Percentiles rank a stretch among this genome's conserved stretches.
phyloP scores from a whole-genome alignment of 2,797 vertebrate genomes.

The Leptatherina wallacei region DNA sequence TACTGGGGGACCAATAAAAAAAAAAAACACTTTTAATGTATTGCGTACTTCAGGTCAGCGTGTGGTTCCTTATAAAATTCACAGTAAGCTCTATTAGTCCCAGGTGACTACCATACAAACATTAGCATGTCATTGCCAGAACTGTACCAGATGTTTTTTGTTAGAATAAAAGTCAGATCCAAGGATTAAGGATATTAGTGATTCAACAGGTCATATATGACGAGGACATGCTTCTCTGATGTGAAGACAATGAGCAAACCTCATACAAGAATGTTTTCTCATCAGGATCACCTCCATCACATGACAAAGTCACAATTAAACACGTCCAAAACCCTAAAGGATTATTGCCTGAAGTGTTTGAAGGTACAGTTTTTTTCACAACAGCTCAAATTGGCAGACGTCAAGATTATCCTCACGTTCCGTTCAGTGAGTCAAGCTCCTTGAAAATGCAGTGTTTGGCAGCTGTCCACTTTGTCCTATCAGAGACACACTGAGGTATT shows the following conservation, averaged over 20 bases:
- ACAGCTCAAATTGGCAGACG: conserved; percentile 54
- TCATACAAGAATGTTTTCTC: conserved; percentile 44
- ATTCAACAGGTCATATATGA: conserved; percentile 14
- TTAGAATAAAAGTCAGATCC: conserved; percentile 18
- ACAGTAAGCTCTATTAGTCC: conserved; percentile 49
- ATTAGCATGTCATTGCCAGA: conserved; percentile 27
- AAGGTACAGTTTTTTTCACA: conserved; percentile 43
- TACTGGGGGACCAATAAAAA: conserved; percentile 63
- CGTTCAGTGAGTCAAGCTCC: conserved; percentile 50
- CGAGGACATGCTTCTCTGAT: conserved; percentile 14
- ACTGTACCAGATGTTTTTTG: conserved; percentile 36
- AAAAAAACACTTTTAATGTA: conserved; percentile 64
- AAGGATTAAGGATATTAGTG: background rate
- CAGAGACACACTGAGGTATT: conserved; percentile 61
- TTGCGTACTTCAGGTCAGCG: conserved; percentile 60
- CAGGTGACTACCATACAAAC: conserved; percentile 32
- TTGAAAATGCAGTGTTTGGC: conserved; percentile 71
- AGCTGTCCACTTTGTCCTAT: conserved; percentile 59
- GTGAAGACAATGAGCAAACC: conserved; percentile 43
- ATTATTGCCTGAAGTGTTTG: conserved; percentile 13
- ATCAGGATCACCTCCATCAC: conserved; percentile 47
- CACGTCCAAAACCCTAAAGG: conserved; percentile 16
- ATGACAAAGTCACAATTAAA: conserved; percentile 44
- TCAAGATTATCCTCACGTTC: conserved; percentile 53
- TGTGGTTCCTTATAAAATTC: conserved; percentile 58